Conservation (phyloP, 2,797 vertebrate species). For the Lagorchestes hirsutus region DNA sequence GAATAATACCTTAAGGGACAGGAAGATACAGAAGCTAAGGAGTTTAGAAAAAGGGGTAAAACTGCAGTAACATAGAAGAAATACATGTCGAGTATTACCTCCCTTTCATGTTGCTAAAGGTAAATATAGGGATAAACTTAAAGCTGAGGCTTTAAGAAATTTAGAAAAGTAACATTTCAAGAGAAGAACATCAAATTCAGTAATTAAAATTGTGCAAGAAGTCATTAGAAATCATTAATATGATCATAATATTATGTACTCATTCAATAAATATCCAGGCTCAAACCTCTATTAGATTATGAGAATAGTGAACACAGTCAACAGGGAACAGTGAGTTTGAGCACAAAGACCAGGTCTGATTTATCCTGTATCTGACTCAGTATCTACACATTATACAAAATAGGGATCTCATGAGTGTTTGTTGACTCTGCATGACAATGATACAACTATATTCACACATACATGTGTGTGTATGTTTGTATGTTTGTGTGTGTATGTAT, state of each 20-base stretch:
- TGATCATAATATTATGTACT: background rate
- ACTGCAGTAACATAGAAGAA: background rate
- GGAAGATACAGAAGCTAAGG: background rate
- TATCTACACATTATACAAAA: background rate
- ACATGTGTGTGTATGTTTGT: background rate
- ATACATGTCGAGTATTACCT: background rate
- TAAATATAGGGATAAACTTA: background rate
- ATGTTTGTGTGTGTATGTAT: too few species aligned
- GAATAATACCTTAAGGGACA: background rate
- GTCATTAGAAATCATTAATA: background rate
- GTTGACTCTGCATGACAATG: slow-evolving; percentile 18
- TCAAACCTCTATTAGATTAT: background rate
- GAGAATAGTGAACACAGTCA: background rate
- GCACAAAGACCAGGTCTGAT: background rate
- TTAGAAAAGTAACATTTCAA: background rate
- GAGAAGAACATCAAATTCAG: background rate
- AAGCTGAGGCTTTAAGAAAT: background rate
- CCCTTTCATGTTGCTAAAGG: background rate
- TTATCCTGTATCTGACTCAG: background rate
- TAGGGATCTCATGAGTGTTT: slow-evolving; percentile 13
- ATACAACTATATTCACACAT: slow-evolving; percentile 41
- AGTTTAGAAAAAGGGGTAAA: background rate
- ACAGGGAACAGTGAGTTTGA: background rate
- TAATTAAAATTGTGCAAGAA: background rate
- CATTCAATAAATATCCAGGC: background rate